phyloP scores from a whole-genome alignment of 2,113 vertebrate genomes.

The Scopus umbretta region DNA sequence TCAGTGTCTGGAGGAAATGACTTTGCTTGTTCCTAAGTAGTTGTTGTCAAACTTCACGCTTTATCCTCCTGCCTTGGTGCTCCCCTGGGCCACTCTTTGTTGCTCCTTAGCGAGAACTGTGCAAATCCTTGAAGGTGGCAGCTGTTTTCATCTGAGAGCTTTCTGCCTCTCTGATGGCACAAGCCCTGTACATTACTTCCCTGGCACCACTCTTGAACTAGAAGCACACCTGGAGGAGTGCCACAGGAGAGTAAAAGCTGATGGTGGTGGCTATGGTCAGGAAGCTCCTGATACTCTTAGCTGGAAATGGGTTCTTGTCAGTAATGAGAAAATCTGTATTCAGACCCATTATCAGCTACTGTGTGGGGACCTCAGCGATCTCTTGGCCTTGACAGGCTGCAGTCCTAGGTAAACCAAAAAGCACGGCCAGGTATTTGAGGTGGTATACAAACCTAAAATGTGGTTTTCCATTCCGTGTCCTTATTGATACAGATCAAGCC shows the following conservation, averaged over 20 bases:
- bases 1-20: not conserved
- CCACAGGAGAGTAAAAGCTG: not conserved
- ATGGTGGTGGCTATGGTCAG: not conserved
- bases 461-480: fast-evolving
- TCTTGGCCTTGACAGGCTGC: not conserved
- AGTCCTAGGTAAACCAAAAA: not conserved
- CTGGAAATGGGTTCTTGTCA: not conserved
- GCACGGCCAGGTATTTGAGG: not conserved
- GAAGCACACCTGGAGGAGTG: not conserved
- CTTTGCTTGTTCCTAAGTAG: not conserved
- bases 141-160: not conserved
- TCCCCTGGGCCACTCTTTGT: not conserved
- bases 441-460: not conserved
- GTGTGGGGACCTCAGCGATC: not conserved
- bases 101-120: not conserved
- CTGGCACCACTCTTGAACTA: not conserved
- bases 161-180: not conserved
- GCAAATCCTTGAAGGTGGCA: not conserved
- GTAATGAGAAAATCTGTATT: not conserved
- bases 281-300: not conserved
- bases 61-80: not conserved
- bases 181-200: not conserved
- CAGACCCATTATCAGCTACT: not conserved
- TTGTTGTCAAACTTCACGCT: not conserved
- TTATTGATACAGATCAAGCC: not conserved